Evolutionary conservation across 2,797 vertebrate species (phyloP).

Genomic region (Tympanoctomys barrerae): DNA sequence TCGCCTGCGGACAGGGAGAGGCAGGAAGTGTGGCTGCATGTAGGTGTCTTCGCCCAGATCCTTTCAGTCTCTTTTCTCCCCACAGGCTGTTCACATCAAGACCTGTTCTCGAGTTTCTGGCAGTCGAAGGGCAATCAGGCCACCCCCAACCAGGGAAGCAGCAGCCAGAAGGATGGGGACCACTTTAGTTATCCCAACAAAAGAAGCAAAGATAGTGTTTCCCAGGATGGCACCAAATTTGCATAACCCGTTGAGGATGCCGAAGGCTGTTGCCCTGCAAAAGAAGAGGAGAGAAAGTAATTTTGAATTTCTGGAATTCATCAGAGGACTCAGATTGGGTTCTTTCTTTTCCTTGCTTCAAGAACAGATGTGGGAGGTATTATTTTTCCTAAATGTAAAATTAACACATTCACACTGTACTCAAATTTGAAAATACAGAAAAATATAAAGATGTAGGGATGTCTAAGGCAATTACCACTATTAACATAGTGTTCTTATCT

Average conservation of each 20-base stretch:
- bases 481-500: background rate
- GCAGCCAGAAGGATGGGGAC: constrained; percentile 97
- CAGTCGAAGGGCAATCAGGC: constrained; percentile 95
- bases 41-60: constrained; percentile 58
- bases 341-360: background rate
- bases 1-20: background rate
- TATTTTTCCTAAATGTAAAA: background rate
- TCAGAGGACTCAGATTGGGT: background rate
- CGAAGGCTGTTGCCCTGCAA: constrained; percentile 96
- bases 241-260: constrained; percentile 95
- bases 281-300: constrained; percentile 72
- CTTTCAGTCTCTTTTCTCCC: background rate
- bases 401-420: background rate
- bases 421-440: background rate
- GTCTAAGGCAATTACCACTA: background rate
- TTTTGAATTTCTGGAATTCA: background rate
- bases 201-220: constrained; percentile 97
- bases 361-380: background rate
- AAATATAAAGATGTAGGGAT: background rate
- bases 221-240: constrained; percentile 96
- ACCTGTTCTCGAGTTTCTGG: constrained; percentile 97
- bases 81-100: constrained; percentile 91
- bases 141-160: constrained; percentile 95
- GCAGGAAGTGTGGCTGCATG: constrained; percentile 5
- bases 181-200: constrained; percentile 96